Conservation (phyloP, 1,140 invertebrate species). For the Tetranychus urticae region DNA sequence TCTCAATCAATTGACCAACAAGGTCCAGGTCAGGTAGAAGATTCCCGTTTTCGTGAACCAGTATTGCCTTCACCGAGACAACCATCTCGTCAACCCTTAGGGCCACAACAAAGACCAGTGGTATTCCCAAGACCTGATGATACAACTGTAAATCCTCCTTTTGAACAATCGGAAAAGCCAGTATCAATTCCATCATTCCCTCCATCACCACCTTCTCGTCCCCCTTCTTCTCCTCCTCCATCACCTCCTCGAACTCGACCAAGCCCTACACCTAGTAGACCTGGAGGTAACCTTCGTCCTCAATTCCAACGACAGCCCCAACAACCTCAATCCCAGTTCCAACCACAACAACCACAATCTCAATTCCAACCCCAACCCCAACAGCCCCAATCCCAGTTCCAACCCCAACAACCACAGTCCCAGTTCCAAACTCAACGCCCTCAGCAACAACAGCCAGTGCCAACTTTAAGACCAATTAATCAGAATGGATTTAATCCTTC, state of each 20-base stretch:
- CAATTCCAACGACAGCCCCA: neutral
- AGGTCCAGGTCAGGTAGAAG: too few relatives aligned
- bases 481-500: too few relatives aligned
- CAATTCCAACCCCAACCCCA: neutral
- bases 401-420: neutral
- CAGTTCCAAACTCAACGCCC: neutral
- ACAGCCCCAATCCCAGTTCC: neutral
- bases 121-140: too few relatives aligned
- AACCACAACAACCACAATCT: neutral
- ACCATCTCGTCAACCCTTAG: neutral
- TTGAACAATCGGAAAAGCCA: neutral
- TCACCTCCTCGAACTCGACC: neutral
- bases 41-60: neutral
- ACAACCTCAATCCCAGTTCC: neutral
- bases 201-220: neutral
- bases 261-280: neutral
- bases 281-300: neutral
- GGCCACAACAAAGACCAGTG: neutral
- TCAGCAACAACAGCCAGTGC: neutral
- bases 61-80: neutral
- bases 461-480: neutral
- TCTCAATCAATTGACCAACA: constrained; percentile 1
- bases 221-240: neutral
- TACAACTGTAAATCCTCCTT: too few relatives aligned
- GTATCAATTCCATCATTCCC: neutral